These are phyloP conservation scores for Orcinus orca DNA, from an alignment of 2,113 vertebrate genomes.

Conservation along the genomic window DNA sequence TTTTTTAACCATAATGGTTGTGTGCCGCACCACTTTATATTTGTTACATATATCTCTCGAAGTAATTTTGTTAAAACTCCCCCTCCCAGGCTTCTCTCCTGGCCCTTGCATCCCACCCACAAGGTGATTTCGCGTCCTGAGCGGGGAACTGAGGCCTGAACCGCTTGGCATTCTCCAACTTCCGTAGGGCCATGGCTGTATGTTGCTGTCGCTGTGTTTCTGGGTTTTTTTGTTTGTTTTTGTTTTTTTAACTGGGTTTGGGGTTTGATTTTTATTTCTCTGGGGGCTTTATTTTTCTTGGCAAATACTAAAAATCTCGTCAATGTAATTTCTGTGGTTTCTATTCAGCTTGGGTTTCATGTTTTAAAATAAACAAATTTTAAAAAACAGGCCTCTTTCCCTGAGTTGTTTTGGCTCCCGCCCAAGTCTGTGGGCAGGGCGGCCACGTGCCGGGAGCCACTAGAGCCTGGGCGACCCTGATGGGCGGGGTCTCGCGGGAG, in stretches of 20 bases:
- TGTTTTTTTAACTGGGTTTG: slow-evolving; percentile 76
- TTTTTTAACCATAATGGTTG: slow-evolving; percentile 76
- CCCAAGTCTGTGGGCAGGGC: neutral
- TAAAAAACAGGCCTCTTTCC: slow-evolving; percentile 72
- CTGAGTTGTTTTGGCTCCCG: neutral
- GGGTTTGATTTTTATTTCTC: slow-evolving; percentile 69
- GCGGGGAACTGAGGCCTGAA: slow-evolving; percentile 75
- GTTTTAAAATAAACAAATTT: slow-evolving; percentile 93
- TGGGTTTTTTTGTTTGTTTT: slow-evolving; percentile 38
- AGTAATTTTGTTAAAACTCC: slow-evolving; percentile 77
- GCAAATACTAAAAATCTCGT: slow-evolving; percentile 89
- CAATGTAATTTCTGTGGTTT: slow-evolving; percentile 95
- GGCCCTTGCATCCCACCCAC: slow-evolving; percentile 64
- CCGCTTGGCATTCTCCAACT: slow-evolving; percentile 68
- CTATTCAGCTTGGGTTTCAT: slow-evolving; percentile 94
- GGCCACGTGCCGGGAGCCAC: neutral
- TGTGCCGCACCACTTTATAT: slow-evolving; percentile 78
- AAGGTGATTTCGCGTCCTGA: slow-evolving; percentile 85
- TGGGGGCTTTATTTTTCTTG: slow-evolving; percentile 81
- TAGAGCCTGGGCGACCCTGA: neutral
- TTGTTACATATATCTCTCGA: slow-evolving; percentile 73
- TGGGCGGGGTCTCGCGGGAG: neutral
- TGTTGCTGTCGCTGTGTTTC: slow-evolving; percentile 86
- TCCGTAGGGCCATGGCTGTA: slow-evolving; percentile 79
- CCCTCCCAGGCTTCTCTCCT: slow-evolving; percentile 58